Percentiles rank a stretch among this genome's conserved stretches.
These are phyloP conservation scores for Aphaenogaster ashmeadi DNA, from an alignment of 1,140 invertebrate species.

Conservation along the genomic window DNA sequence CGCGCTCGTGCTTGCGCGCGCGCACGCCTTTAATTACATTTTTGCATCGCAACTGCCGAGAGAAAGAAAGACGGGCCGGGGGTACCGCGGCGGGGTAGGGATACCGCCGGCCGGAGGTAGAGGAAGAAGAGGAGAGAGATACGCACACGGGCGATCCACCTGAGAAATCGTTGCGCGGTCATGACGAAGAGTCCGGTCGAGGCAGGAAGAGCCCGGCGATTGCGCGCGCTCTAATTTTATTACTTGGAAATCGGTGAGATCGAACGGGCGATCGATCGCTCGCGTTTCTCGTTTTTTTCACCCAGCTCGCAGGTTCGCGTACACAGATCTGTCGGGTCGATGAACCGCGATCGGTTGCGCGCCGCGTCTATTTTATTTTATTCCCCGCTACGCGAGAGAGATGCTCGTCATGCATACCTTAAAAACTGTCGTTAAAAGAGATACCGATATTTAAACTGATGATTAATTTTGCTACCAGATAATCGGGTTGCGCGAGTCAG, in stretches of 20 bases:
- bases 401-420: not conserved
- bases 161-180: conserved; percentile 46
- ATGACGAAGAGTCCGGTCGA: conserved; percentile 56
- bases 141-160: conserved; percentile 41
- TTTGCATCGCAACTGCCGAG: conserved; percentile 81
- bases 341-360: conserved; percentile 38
- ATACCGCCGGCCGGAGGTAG: conserved; percentile 22
- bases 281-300: conserved; percentile 31
- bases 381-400: not conserved
- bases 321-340: conserved; percentile 21
- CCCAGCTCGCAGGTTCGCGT: not conserved
- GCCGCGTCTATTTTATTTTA: conserved; percentile 36
- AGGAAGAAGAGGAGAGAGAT: conserved; percentile 31
- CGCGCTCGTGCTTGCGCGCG: conserved; percentile 65
- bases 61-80: conserved; percentile 60
- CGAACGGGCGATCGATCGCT: conserved; percentile 33
- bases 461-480: conserved; percentile 29
- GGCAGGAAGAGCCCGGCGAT: conserved; percentile 53
- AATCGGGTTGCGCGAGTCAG: conserved; percentile 4
- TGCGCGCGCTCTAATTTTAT: conserved; percentile 61
- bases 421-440: conserved; percentile 14
- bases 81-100: not conserved
- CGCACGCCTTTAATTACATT: conserved; percentile 85
- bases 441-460: conserved; percentile 26
- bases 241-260: conserved; percentile 57